A percentile compares a stretch with the other conserved stretches of the same genome.
Evolutionary conservation across 2,888 invertebrate genomes (phyloP).

Genomic region (Lepidocyrtinus sp.): DNA sequence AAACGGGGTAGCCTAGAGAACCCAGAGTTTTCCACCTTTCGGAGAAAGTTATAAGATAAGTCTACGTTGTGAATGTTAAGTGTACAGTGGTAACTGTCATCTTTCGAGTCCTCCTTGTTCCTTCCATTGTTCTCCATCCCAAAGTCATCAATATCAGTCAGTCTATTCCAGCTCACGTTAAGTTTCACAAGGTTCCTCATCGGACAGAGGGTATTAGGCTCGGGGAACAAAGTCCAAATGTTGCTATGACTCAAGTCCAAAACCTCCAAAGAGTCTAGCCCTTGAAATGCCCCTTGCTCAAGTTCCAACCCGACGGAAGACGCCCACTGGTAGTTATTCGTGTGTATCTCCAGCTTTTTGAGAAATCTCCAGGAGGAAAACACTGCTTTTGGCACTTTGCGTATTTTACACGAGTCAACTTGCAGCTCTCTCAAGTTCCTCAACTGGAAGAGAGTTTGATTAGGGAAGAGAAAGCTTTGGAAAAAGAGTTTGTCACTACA

Average conservation of each 20-base stretch:
- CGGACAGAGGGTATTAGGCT: constrained; percentile 80
- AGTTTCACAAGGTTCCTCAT: constrained; percentile 85
- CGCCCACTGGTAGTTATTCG: constrained; percentile 87
- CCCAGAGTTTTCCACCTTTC: constrained; percentile 78
- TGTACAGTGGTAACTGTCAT: constrained; percentile 72
- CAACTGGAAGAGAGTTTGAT: constrained; percentile 72
- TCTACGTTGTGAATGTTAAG: constrained; percentile 84
- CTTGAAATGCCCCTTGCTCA: constrained; percentile 80
- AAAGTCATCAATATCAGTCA: constrained; percentile 83
- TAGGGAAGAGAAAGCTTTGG: constrained; percentile 83
- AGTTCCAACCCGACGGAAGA: constrained; percentile 81
- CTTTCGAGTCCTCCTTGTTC: constrained; percentile 29
- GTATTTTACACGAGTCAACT: constrained; percentile 72
- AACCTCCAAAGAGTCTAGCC: constrained; percentile 83
- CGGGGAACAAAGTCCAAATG: constrained; percentile 82
- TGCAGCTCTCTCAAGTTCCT: constrained; percentile 70
- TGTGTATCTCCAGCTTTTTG: constrained; percentile 84
- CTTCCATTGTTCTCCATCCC: constrained; percentile 71
- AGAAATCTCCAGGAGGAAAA: constrained; percentile 67
- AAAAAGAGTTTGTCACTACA: constrained; percentile 85
- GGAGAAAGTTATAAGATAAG: constrained; percentile 85
- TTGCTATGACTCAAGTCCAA: constrained; percentile 86
- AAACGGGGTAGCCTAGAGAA: constrained; percentile 84
- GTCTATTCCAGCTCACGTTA: constrained; percentile 88
- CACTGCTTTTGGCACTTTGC: constrained; percentile 68